A percentile compares a stretch with the other conserved stretches of the same genome.
phyloP scores from a whole-genome alignment of 2,888 invertebrate genomes.

The Archips crataeganus region DNA sequence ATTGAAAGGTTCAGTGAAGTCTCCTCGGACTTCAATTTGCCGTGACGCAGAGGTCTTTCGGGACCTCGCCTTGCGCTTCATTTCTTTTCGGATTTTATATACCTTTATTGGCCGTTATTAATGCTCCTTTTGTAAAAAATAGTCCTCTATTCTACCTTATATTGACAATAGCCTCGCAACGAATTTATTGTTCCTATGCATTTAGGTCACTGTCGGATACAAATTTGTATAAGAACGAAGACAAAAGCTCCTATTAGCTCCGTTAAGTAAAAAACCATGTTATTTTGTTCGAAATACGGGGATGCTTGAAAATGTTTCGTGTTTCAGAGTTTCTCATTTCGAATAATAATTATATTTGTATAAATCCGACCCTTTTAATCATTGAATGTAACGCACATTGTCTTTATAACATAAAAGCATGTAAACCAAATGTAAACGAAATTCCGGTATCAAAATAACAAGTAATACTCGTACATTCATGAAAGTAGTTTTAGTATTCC shows the following conservation, averaged over 20 bases:
- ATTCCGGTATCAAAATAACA: not conserved
- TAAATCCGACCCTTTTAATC: conserved; percentile 1
- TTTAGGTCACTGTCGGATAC: conserved; percentile 8
- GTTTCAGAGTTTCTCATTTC: conserved; percentile 7
- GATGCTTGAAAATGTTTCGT: conserved; percentile 6
- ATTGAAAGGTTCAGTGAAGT: conserved; percentile 22
- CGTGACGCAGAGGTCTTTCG: not conserved
- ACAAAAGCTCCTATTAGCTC: conserved; percentile 11
- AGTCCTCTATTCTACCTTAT: not conserved
- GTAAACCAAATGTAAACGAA: not conserved
- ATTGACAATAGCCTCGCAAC: not conserved
- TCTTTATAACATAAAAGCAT: not conserved
- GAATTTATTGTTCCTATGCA: conserved; percentile 3
- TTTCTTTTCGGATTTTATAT: not conserved
- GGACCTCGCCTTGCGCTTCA: not conserved
- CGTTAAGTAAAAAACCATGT: conserved; percentile 14
- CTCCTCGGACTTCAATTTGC: conserved; percentile 18
- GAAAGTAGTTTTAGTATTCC: conserved; percentile 13
- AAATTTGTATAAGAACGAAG: conserved; percentile 8
- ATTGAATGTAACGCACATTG: not conserved
- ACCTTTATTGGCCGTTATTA: not conserved
- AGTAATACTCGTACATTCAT: not conserved
- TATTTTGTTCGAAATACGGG: conserved; percentile 7
- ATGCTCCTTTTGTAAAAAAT: conserved; percentile 6
- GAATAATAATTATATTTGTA: conserved; percentile 8